phyloP scores from a whole-genome alignment of 2,797 vertebrate genomes.

The Sandelia bainsii region DNA sequence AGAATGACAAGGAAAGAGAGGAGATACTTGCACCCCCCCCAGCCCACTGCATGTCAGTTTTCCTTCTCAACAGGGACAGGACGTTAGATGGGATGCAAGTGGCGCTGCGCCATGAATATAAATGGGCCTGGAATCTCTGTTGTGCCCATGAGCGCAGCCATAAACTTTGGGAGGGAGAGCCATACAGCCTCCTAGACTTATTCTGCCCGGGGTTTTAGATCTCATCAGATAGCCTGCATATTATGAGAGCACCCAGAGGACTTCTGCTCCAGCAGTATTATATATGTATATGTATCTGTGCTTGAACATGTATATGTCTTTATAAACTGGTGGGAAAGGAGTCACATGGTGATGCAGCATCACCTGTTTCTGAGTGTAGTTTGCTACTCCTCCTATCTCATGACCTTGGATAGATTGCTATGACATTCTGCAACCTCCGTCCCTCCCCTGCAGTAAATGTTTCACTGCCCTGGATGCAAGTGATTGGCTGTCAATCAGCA shows the following conservation, averaged over 20 bases:
- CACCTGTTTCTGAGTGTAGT: slow-evolving; percentile 47
- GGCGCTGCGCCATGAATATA: slow-evolving; percentile 69
- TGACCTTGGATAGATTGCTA: slow-evolving; percentile 75
- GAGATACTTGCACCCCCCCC: slow-evolving; percentile 8
- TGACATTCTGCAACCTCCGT: slow-evolving; percentile 28
- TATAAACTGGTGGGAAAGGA: slow-evolving; percentile 38
- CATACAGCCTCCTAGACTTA: slow-evolving; percentile 33
- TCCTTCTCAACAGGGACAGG: slow-evolving; percentile 70
- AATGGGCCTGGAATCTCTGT: slow-evolving; percentile 62
- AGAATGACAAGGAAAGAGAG: slow-evolving; percentile 49
- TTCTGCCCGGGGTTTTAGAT: slow-evolving; percentile 39
- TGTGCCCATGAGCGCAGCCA: slow-evolving; percentile 60
- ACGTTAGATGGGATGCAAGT: slow-evolving; percentile 69
- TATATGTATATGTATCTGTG: background rate
- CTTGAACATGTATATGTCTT: slow-evolving; percentile 6
- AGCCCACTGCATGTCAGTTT: slow-evolving; percentile 65
- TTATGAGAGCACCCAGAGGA: background rate
- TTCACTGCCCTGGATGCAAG: slow-evolving; percentile 55
- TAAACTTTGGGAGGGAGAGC: slow-evolving; percentile 56
- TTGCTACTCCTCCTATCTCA: slow-evolving; percentile 52
- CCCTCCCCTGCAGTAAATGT: slow-evolving; percentile 52
- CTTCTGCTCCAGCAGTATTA: slow-evolving; percentile 3
- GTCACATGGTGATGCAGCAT: slow-evolving; percentile 46
- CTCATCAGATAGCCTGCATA: slow-evolving; percentile 40
- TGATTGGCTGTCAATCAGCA: slow-evolving; percentile 54